Conservation (phyloP, 2,888 invertebrate species). For the Eupithecia exiguata region DNA sequence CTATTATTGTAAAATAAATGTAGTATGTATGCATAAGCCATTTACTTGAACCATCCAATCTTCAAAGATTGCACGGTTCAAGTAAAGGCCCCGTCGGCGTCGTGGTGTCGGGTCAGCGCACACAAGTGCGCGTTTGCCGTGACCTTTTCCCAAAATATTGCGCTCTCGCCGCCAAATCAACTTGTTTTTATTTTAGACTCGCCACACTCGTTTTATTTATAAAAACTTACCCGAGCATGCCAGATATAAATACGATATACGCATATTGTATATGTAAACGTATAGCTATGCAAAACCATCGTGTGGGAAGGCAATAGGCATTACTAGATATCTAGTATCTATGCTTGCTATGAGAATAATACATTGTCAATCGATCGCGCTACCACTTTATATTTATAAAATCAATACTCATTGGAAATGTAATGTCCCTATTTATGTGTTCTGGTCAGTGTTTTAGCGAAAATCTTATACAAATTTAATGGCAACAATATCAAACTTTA, state of each 20-base stretch:
- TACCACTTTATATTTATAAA: not conserved
- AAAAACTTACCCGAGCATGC: slow-evolving; percentile 59
- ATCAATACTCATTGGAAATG: not conserved
- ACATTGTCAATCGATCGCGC: not conserved
- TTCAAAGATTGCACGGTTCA: not conserved
- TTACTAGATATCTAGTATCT: not conserved
- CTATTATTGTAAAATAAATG: too few relatives aligned
- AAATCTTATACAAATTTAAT: not conserved
- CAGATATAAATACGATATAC: slow-evolving; percentile 53
- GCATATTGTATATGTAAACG: slow-evolving; percentile 12
- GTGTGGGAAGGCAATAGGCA: not conserved
- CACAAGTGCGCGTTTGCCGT: slow-evolving; percentile 58
- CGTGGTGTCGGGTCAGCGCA: slow-evolving; percentile 41
- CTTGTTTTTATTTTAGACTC: slow-evolving; percentile 62
- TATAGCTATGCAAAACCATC: not conserved
- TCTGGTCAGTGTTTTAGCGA: not conserved
- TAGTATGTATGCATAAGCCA: too few relatives aligned
- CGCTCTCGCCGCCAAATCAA: slow-evolving; percentile 54
- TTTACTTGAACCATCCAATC: too few relatives aligned
- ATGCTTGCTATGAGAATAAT: not conserved
- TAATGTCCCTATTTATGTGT: not conserved
- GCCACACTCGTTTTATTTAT: slow-evolving; percentile 60
- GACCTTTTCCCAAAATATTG: slow-evolving; percentile 73
- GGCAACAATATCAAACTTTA: not conserved
- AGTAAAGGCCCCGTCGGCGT: not conserved